Evolutionary conservation across 2,888 invertebrate species (phyloP), one percentile per base, ranked within the genome.

Genomic region (Amblyteles armatorius): DNA sequence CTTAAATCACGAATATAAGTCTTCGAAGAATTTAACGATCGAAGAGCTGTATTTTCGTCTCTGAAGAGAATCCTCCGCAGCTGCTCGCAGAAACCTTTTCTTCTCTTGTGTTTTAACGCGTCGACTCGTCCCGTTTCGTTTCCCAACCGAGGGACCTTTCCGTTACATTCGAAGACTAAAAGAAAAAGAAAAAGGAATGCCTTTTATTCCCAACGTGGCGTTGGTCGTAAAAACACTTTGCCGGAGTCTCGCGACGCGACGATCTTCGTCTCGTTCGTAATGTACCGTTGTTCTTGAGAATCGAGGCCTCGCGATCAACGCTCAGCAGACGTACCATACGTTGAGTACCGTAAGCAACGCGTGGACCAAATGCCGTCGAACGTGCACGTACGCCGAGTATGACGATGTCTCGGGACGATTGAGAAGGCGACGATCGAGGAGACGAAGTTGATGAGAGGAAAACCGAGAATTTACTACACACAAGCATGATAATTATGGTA

Each of bases 241-340:
- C 33, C 71, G 69, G 16, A 68, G 73, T 74, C 33, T 11, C 36
- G 9, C 48, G 33, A 63, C 29, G 44, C 36, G n/a, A 40, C 36
- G 65, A 67, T 40, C 67, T 67, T 71, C 50, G 71, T 13, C 22
- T 79, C 60, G 63, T 71, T 63, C 76, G 55, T 48, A 79, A 67
- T 79, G 33, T 79, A 85, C 82, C 85, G 85, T 85, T 85, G 52
- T 79, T 73, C 76, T 22, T 36, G 78, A 79, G 67, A 79, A 77
- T 60, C 69, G 65, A 55, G 65, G 52, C 33, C 65, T 36, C n/a
- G 7, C 33, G 67, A 44, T 44, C 3, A 67, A 55, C 77, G 77
- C 33, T 65, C 13, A 77, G 13, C 60, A 33, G 60, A 26, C 33
- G 33, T 63, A 67, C 19, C 36, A 65, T 52, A 5, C 67, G 55